Evolutionary conservation across 2,888 invertebrate species (phyloP).

Genomic region (Melieria crassipennis): DNA sequence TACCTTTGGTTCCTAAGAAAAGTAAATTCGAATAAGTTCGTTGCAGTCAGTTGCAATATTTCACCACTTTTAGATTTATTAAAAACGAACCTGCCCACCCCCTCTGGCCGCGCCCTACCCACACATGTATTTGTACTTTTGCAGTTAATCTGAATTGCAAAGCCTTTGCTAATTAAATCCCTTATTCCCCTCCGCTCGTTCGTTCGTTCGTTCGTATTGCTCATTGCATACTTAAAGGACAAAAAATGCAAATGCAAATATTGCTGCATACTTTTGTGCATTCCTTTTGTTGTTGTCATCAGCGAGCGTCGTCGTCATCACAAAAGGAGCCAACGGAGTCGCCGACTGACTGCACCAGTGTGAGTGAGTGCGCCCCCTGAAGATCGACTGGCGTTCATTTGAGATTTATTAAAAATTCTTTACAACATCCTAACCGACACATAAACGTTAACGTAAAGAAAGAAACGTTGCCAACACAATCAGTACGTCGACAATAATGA

Average conservation of each 20-base stretch:
- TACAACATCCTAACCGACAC: conserved; percentile 43
- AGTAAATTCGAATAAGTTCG: too few relatives aligned
- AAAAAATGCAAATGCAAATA: conserved; percentile 41
- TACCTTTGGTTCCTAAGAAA: too few relatives aligned
- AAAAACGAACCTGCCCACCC: too few relatives aligned
- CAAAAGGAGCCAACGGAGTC: too few relatives aligned
- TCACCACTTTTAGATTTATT: too few relatives aligned
- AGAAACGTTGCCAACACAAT: neutral
- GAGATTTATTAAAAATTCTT: conserved; percentile 65
- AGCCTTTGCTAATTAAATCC: conserved; percentile 64
- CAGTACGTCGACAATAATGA: neutral
- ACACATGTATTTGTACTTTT: too few relatives aligned
- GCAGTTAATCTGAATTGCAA: conserved; percentile 29
- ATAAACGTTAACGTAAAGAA: conserved; percentile 35
- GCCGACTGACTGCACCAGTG: too few relatives aligned
- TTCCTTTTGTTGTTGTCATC: conserved; percentile 34
- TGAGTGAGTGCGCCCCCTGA: conserved; percentile 25
- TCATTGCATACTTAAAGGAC: conserved; percentile 21
- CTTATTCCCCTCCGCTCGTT: conserved; percentile 47
- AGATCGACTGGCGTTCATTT: conserved; percentile 56
- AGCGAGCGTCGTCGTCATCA: neutral
- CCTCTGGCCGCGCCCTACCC: too few relatives aligned
- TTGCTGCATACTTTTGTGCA: conserved; percentile 47
- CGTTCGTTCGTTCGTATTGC: neutral
- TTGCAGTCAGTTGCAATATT: too few relatives aligned